Conservation (phyloP, 2,888 invertebrate species). For the Rotaria magnacalcarata region DNA sequence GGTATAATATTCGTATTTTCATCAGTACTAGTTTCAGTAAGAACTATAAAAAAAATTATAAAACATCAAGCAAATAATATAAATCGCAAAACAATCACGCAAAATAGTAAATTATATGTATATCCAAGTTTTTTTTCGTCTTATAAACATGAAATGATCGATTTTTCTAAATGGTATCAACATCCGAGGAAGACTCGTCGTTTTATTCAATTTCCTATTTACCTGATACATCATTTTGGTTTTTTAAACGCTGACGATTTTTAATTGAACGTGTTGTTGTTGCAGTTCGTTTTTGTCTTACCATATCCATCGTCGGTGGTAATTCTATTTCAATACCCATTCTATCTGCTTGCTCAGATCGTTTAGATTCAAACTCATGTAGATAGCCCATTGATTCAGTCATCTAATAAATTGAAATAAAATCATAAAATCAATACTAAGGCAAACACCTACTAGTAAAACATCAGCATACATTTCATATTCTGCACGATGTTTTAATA, state of each 20-base stretch:
- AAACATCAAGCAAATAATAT: neutral
- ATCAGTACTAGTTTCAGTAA: neutral
- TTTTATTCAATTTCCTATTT: neutral
- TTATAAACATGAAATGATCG: neutral
- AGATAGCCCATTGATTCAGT: constrained; percentile 26
- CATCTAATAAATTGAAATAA: neutral
- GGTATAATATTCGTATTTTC: neutral
- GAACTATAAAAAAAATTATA: neutral
- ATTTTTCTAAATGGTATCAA: neutral
- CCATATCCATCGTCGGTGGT: neutral
- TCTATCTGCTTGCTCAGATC: neutral
- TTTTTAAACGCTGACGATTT: neutral
- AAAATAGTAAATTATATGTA: too few relatives aligned
- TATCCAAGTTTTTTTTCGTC: neutral
- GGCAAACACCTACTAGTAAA: neutral
- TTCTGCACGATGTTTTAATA: constrained; percentile 23
- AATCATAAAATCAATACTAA: neutral
- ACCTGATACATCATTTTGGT: neutral
- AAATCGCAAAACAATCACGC: neutral
- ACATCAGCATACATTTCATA: constrained; percentile 32
- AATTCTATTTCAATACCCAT: constrained; percentile 32
- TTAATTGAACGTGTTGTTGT: constrained; percentile 30
- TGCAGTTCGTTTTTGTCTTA: constrained; percentile 18
- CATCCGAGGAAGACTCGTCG: neutral
- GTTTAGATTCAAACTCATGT: constrained; percentile 13